Conservation (phyloP, 2,113 vertebrate species). For the Corythaeola cristata region DNA sequence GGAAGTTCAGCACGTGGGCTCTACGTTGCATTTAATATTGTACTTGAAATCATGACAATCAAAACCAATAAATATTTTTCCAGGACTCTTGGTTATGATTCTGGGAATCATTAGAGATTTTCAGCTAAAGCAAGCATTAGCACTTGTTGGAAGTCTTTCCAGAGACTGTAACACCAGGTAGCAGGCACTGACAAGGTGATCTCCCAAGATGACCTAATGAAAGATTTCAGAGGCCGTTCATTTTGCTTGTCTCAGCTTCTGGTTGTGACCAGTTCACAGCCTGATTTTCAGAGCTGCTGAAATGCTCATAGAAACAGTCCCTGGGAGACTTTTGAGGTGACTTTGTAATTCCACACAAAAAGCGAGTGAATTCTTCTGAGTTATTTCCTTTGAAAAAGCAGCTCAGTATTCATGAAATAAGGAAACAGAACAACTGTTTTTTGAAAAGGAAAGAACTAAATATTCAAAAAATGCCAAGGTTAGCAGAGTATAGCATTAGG, state of each 20-base stretch:
- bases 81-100: not conserved
- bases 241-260: not conserved
- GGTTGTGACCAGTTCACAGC: not conserved
- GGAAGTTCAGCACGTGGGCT: not conserved
- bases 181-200: not conserved
- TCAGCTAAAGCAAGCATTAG: not conserved
- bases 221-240: not conserved
- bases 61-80: not conserved
- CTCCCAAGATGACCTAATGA: not conserved
- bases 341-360: not conserved
- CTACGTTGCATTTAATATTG: not conserved
- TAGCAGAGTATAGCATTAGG: conserved; percentile 48
- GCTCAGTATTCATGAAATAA: not conserved
- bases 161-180: not conserved
- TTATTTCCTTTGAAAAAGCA: conserved; percentile 18
- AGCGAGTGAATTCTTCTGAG: not conserved
- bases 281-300: not conserved
- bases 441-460: conserved; percentile 24
- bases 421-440: not conserved
- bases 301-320: not conserved
- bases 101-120: not conserved
- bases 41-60: not conserved
- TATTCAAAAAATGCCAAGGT: conserved; percentile 60
- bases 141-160: not conserved
- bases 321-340: not conserved